These are phyloP conservation scores for Stenodera caucasica DNA, from an alignment of 2,888 invertebrate genomes.

Conservation along the genomic window DNA sequence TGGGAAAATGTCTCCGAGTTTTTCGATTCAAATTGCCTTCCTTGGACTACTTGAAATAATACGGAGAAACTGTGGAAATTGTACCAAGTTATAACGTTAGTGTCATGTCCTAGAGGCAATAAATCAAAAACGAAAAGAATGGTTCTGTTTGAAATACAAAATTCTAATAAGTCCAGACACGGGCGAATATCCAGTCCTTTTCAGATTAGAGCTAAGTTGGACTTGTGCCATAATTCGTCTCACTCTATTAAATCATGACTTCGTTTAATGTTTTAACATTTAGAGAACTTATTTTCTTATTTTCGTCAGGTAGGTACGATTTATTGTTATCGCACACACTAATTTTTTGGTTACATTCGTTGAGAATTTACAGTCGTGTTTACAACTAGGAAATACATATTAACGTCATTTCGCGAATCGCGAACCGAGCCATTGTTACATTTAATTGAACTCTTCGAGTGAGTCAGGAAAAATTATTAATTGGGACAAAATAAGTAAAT, in stretches of 20 bases:
- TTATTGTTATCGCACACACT: neutral
- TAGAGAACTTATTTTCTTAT: neutral
- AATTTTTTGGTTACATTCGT: neutral
- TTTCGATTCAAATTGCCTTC: too few relatives aligned
- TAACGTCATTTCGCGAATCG: too few relatives aligned
- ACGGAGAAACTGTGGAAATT: slow-evolving; percentile 29
- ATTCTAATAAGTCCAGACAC: slow-evolving; percentile 20
- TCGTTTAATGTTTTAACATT: slow-evolving; percentile 17
- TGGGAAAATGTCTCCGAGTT: slow-evolving; percentile 14
- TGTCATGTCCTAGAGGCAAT: slow-evolving; percentile 34
- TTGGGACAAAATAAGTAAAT: too few relatives aligned
- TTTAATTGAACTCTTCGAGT: neutral
- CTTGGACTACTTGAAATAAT: slow-evolving; percentile 28
- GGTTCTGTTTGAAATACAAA: neutral
- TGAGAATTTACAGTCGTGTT: neutral
- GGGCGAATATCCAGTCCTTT: slow-evolving; percentile 1
- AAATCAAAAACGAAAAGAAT: slow-evolving; percentile 39
- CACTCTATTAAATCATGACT: slow-evolving; percentile 19
- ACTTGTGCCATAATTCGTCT: slow-evolving; percentile 22
- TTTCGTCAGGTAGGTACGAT: neutral
- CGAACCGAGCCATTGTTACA: neutral
- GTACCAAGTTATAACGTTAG: slow-evolving; percentile 23
- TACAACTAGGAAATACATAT: neutral
- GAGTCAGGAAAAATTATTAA: neutral
- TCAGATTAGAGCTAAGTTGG: slow-evolving; percentile 9